These are phyloP conservation scores for Hydropsyche tenuis DNA, from an alignment of 1,140 invertebrate species.

Conservation along the genomic window DNA sequence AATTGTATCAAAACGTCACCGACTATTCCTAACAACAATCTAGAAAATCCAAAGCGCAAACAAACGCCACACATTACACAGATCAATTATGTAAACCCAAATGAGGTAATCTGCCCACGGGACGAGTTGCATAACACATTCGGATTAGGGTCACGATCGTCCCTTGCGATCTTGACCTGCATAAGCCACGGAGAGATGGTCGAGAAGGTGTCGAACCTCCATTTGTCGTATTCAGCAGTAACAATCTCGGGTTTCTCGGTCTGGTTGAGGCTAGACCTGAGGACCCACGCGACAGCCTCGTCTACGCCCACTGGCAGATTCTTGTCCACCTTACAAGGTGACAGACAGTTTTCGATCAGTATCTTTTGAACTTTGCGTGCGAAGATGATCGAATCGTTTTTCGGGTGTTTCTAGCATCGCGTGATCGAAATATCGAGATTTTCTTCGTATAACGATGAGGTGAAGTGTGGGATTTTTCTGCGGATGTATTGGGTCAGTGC, in stretches of 20 bases:
- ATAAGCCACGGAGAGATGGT: constrained; percentile 8
- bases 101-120: constrained; percentile 16
- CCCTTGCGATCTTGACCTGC: constrained; percentile 23
- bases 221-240: neutral
- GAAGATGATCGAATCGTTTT: too few species aligned
- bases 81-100: constrained; percentile 10
- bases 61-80: too few species aligned
- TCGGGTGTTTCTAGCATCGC: too few species aligned
- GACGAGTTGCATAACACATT: constrained; percentile 1
- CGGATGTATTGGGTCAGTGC: too few species aligned
- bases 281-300: constrained; percentile 1
- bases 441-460: too few species aligned
- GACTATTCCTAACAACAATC: neutral
- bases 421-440: too few species aligned
- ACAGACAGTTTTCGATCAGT: neutral
- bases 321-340: constrained; percentile 12
- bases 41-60: neutral
- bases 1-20: too few species aligned
- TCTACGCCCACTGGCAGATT: constrained; percentile 6
- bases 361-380: too few species aligned
- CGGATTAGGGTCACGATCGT: constrained; percentile 10
- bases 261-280: neutral
- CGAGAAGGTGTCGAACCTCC: neutral
- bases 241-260: too few species aligned
- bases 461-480: too few species aligned